phyloP scores from a whole-genome alignment of 2,888 invertebrate species.

The Hyposoter didymator region DNA sequence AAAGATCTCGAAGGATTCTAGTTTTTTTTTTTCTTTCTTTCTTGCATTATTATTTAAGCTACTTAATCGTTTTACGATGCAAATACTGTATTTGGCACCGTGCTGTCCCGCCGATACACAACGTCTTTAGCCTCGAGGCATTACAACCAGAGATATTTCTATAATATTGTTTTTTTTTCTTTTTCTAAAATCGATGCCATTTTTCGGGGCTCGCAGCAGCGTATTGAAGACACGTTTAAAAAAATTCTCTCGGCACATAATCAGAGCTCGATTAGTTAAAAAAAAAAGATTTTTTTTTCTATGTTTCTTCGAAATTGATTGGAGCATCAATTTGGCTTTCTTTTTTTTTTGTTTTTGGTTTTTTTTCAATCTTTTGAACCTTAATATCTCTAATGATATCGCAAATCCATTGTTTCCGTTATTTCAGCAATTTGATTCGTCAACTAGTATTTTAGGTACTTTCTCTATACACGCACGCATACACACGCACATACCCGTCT shows the following conservation, averaged over 20 bases:
- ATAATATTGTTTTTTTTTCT: conserved; percentile 17
- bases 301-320: conserved; percentile 44
- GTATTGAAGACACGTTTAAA: conserved; percentile 36
- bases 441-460: conserved; percentile 40
- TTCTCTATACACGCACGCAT: conserved; percentile 52
- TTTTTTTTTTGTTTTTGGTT: background rate
- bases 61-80: conserved; percentile 57
- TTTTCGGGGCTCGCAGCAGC: conserved; percentile 29
- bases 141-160: conserved; percentile 11
- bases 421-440: conserved; percentile 13
- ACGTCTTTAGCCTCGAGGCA: background rate
- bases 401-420: conserved; percentile 40
- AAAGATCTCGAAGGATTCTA: conserved; percentile 35
- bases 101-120: conserved; percentile 24
- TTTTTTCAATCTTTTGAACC: background rate
- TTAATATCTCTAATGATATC: conserved; percentile 45
- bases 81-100: conserved; percentile 63
- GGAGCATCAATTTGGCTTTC: background rate
- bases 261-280: conserved; percentile 23
- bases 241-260: conserved; percentile 35
- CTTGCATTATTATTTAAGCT: conserved; percentile 35
- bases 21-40: conserved; percentile 21
- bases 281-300: conserved; percentile 1
- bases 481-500: conserved; percentile 15
- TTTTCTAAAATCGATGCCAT: background rate